Percentiles rank a stretch among this genome's conserved stretches.
Evolutionary conservation across 2,888 invertebrate species (phyloP).

Genomic region (Himalopsyche anomala): DNA sequence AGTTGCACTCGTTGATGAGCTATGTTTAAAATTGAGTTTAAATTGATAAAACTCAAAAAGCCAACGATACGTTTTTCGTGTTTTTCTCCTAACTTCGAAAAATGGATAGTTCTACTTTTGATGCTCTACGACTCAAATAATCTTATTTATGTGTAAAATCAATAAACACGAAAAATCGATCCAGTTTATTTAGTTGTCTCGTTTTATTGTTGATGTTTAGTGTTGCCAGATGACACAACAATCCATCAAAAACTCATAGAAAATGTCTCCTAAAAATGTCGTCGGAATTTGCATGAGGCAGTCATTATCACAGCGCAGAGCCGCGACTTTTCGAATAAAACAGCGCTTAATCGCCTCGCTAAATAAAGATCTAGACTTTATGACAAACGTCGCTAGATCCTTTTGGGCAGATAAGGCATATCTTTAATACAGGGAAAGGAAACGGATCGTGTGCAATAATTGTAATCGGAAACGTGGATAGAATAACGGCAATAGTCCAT

Average conservation of each 20-base stretch:
- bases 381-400: constrained; percentile 62
- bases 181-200: neutral
- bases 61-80: too few species aligned
- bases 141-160: too few species aligned
- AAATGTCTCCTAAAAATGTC: constrained; percentile 6
- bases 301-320: constrained; percentile 2
- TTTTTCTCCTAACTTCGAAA: too few species aligned
- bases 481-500: neutral
- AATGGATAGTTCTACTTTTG: too few species aligned
- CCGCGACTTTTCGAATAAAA: constrained; percentile 1
- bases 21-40: too few species aligned
- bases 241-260: neutral
- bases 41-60: too few species aligned
- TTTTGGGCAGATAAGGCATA: constrained; percentile 57
- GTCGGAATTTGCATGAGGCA: neutral
- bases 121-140: too few species aligned
- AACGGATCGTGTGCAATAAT: constrained; percentile 24
- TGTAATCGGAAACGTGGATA: neutral
- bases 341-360: constrained; percentile 50
- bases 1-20: too few species aligned
- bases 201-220: neutral
- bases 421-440: constrained; percentile 55
- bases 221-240: constrained; percentile 32
- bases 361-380: constrained; percentile 58
- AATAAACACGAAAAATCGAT: neutral